phyloP scores from a whole-genome alignment of 1,140 invertebrate genomes.

The Drosophila malerkotliana region DNA sequence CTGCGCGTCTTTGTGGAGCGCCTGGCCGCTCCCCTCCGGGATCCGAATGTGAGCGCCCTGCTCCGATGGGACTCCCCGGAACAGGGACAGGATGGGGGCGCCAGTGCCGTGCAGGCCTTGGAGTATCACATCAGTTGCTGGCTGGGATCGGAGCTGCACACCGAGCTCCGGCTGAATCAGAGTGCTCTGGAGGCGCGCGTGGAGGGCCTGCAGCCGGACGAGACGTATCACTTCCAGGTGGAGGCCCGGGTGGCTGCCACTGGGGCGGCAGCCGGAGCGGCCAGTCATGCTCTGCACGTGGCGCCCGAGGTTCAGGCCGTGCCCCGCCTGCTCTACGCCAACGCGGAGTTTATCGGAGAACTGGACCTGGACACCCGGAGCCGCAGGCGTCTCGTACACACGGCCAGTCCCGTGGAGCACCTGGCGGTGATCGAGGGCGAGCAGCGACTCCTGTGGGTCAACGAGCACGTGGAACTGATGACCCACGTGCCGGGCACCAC shows the following conservation, averaged over 20 bases:
- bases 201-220: slow-evolving; percentile 82
- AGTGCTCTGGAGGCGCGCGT: slow-evolving; percentile 56
- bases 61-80: slow-evolving; percentile 91
- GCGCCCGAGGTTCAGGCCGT: slow-evolving; percentile 89
- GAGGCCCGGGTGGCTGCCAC: slow-evolving; percentile 89
- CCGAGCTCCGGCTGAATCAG: slow-evolving; percentile 57
- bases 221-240: slow-evolving; percentile 89
- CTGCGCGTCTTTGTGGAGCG: slow-evolving; percentile 89
- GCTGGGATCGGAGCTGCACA: slow-evolving; percentile 54
- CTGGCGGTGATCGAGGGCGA: slow-evolving; percentile 88
- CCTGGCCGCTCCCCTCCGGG: slow-evolving; percentile 58
- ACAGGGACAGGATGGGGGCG: slow-evolving; percentile 84
- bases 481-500: slow-evolving; percentile 85
- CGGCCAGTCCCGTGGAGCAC: slow-evolving; percentile 86
- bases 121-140: slow-evolving; percentile 74
- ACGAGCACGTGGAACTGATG: slow-evolving; percentile 91
- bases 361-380: slow-evolving; percentile 89
- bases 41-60: slow-evolving; percentile 82
- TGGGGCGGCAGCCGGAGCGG: slow-evolving; percentile 87
- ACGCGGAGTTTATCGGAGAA: slow-evolving; percentile 88
- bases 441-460: slow-evolving; percentile 92
- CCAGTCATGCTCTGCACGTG: slow-evolving; percentile 54
- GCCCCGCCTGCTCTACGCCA: slow-evolving; percentile 90
- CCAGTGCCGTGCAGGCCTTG: slow-evolving; percentile 23
- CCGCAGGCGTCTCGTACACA: slow-evolving; percentile 66